Evolutionary conservation across 2,113 vertebrate species (phyloP).

Genomic region (Aramus guarauna): DNA sequence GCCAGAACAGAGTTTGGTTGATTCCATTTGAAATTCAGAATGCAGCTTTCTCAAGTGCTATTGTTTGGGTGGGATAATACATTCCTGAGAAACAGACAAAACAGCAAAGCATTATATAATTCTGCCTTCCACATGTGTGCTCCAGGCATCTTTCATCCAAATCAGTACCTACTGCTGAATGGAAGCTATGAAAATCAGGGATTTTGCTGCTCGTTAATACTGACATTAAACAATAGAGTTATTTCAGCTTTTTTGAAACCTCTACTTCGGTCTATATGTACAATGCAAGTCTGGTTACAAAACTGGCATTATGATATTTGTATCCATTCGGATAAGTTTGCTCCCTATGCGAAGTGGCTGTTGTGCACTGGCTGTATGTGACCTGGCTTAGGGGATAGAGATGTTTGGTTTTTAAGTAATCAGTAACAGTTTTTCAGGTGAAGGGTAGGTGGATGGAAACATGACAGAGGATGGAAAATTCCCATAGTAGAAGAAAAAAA

Average conservation of each 20-base stretch:
- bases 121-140: constrained; percentile 14
- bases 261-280: neutral
- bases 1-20: neutral
- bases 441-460: neutral
- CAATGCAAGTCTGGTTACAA: neutral
- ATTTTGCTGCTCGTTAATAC: neutral
- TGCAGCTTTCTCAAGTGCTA: neutral
- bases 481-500: neutral
- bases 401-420: neutral
- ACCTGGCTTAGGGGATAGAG: neutral
- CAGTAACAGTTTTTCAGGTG: neutral
- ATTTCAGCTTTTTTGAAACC: neutral
- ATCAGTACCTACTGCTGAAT: neutral
- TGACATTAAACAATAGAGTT: neutral
- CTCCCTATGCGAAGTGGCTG: neutral
- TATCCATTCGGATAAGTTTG: neutral
- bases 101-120: neutral
- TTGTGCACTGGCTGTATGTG: neutral
- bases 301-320: neutral
- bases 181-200: neutral
- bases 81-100: neutral
- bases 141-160: neutral
- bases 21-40: constrained; percentile 15
- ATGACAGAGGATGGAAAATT: neutral
- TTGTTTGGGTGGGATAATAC: neutral